phyloP scores from a whole-genome alignment of 2,113 vertebrate species.

The Poecile atricapillus region DNA sequence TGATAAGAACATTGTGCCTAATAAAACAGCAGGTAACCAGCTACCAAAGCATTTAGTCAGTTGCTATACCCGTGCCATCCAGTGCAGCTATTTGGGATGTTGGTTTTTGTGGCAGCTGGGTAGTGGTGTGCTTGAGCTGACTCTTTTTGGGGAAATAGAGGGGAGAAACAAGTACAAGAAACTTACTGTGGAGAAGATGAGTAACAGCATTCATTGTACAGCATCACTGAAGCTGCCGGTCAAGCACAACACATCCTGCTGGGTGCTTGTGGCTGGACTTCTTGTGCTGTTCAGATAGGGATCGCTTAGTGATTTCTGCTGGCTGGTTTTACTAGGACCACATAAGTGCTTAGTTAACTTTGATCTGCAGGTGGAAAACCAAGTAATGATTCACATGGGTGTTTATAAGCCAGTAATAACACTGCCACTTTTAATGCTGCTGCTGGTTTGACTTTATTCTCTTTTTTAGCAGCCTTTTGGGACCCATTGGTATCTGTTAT shows the following conservation, averaged over 20 bases:
- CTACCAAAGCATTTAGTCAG: neutral
- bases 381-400: neutral
- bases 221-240: neutral
- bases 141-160: neutral
- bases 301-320: neutral
- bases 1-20: neutral
- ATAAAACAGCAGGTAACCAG: neutral
- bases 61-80: neutral
- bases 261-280: neutral
- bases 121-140: neutral
- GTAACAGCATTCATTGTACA: neutral
- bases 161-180: neutral
- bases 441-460: neutral
- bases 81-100: neutral
- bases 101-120: neutral
- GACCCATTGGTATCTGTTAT: neutral
- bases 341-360: neutral
- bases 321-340: neutral
- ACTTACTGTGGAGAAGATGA: neutral
- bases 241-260: neutral
- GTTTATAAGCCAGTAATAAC: neutral
- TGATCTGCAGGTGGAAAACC: neutral
- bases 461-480: neutral
- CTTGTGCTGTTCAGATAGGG: neutral
- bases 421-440: neutral